These are phyloP conservation scores for Notiomystis cincta DNA, from an alignment of 2,113 vertebrate species.

Conservation along the genomic window DNA sequence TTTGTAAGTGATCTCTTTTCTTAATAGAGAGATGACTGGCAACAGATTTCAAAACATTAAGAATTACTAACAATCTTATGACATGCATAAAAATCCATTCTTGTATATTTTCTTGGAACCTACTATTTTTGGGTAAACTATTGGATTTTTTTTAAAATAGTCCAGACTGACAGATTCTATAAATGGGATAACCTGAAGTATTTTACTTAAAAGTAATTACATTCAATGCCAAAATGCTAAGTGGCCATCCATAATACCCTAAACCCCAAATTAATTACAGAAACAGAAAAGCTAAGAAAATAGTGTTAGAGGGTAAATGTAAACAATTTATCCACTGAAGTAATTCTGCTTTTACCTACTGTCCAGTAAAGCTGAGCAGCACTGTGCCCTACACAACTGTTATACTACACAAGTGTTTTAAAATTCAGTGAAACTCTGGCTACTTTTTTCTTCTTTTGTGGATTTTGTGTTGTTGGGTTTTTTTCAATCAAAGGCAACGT, in stretches of 20 bases:
- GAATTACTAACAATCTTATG: not conserved
- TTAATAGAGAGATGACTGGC: not conserved
- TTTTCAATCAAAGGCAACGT: constrained; percentile 84
- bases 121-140: not conserved
- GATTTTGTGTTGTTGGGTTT: not conserved
- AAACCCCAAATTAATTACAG: not conserved
- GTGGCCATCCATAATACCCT: not conserved
- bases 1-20: not conserved
- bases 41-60: constrained; percentile 1
- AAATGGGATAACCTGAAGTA: not conserved
- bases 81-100: constrained; percentile 9
- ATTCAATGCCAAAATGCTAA: not conserved
- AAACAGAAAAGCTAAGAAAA: not conserved
- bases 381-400: not conserved
- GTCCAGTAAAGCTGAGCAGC: not conserved
- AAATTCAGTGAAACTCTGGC: constrained; percentile 41
- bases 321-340: not conserved
- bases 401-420: not conserved
- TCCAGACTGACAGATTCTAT: not conserved
- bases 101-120: not conserved
- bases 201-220: not conserved
- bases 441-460: not conserved
- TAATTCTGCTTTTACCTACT: not conserved
- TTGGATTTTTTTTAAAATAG: not conserved
- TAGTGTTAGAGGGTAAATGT: not conserved